A percentile compares a stretch with the other conserved stretches of the same genome.
These are phyloP conservation scores for Papilio aristodemus DNA, from an alignment of 1,140 invertebrate species.

Conservation along the genomic window DNA sequence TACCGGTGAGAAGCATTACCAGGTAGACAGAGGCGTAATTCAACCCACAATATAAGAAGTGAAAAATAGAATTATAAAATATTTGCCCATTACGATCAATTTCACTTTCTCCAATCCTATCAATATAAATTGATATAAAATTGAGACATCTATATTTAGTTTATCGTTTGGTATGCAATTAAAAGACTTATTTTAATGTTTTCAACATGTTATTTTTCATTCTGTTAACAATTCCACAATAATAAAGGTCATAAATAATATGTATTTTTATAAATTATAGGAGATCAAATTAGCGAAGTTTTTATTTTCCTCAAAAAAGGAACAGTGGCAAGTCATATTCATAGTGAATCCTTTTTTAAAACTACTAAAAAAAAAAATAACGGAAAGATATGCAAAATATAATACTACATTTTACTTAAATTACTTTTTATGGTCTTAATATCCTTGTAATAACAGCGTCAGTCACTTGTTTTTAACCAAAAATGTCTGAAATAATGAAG, in stretches of 20 bases:
- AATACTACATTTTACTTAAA: background rate
- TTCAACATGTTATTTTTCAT: conserved; percentile 36
- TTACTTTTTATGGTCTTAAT: no score
- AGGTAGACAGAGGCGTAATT: no score
- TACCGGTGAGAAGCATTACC: no score
- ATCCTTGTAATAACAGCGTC: background rate
- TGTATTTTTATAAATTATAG: conserved; percentile 31
- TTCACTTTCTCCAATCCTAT: no score
- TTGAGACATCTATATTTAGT: background rate
- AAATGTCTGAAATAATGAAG: background rate
- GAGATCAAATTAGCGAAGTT: conserved; percentile 45
- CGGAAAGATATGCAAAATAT: background rate
- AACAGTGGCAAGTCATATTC: conserved; percentile 37
- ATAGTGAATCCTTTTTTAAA: conserved; percentile 11
- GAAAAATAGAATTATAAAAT: no score
- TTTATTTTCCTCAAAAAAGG: conserved; percentile 28
- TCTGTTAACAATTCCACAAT: conserved; percentile 38
- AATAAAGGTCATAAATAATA: conserved; percentile 36
- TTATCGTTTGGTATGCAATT: background rate
- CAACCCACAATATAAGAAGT: no score
- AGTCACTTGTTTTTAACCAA: no score
- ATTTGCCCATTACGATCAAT: no score
- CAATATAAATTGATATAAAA: no score
- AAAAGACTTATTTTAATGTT: background rate
- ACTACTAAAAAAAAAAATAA: background rate